These are phyloP conservation scores for Hydrophis major DNA, from an alignment of 2,797 vertebrate genomes.

Conservation along the genomic window DNA sequence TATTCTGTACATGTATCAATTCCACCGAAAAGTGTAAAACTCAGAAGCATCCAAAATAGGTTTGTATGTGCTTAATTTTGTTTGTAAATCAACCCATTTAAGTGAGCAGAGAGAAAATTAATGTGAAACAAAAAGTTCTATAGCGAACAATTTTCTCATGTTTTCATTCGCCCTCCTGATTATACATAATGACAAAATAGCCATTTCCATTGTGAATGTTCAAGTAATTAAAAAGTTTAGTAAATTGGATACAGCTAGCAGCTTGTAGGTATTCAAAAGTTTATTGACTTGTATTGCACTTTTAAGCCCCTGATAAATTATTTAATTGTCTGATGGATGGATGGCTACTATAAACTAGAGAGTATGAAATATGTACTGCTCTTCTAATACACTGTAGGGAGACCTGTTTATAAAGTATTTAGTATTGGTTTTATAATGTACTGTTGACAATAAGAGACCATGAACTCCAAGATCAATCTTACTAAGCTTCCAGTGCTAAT, in stretches of 20 bases:
- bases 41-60: neutral
- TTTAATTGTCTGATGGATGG: slow-evolving; percentile 80
- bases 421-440: slow-evolving; percentile 82
- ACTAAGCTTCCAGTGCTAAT: slow-evolving; percentile 74
- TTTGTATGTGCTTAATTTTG: neutral
- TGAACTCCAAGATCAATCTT: slow-evolving; percentile 80
- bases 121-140: neutral
- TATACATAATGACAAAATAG: neutral
- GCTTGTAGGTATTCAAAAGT: slow-evolving; percentile 72
- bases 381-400: slow-evolving; percentile 78
- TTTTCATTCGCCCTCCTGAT: neutral
- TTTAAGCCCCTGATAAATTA: slow-evolving; percentile 77
- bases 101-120: neutral
- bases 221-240: slow-evolving; percentile 5
- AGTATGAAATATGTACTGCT: slow-evolving; percentile 78
- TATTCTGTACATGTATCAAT: neutral
- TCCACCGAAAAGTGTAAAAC: neutral
- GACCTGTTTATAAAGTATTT: slow-evolving; percentile 84
- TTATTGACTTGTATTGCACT: slow-evolving; percentile 74
- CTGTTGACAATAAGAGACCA: slow-evolving; percentile 77
- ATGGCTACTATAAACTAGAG: slow-evolving; percentile 76
- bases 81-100: neutral
- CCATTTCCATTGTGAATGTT: neutral
- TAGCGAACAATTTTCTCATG: neutral
- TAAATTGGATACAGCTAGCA: slow-evolving; percentile 58